A percentile compares a stretch with the other conserved stretches of the same genome.
Conservation (phyloP, 2,113 vertebrate species). For the Agapornis roseicollis region DNA sequence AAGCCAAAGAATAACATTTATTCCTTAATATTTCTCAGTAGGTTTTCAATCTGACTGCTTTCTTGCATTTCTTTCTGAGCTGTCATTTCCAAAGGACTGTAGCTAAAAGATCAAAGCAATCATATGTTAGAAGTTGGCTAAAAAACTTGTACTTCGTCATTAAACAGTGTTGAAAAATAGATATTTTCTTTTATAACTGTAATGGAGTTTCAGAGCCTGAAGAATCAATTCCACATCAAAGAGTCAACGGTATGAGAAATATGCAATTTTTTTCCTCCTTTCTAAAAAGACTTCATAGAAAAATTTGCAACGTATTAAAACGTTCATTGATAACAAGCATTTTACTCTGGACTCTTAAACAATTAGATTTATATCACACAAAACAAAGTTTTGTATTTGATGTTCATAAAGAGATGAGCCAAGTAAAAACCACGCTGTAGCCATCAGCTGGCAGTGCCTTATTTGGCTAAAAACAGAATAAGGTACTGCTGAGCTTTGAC, state of each 20-base stretch:
- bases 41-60: neutral
- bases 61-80: neutral
- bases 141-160: neutral
- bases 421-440: neutral
- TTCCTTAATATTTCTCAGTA: neutral
- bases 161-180: neutral
- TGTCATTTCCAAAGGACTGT: neutral
- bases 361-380: neutral
- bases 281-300: neutral
- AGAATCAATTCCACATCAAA: slow-evolving; percentile 31
- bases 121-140: neutral
- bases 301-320: neutral
- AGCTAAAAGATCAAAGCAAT: slow-evolving; percentile 7
- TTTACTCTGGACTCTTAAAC: neutral
- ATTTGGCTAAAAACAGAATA: neutral
- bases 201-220: slow-evolving; percentile 4
- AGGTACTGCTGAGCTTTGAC: neutral
- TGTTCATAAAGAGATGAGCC: neutral
- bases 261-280: neutral
- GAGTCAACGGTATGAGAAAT: neutral
- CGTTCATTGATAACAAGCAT: neutral
- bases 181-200: neutral
- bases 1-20: neutral
- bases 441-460: neutral
- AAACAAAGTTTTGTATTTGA: neutral